phyloP scores from a whole-genome alignment of 2,888 invertebrate species.

The Lasioglossum malachurum region DNA sequence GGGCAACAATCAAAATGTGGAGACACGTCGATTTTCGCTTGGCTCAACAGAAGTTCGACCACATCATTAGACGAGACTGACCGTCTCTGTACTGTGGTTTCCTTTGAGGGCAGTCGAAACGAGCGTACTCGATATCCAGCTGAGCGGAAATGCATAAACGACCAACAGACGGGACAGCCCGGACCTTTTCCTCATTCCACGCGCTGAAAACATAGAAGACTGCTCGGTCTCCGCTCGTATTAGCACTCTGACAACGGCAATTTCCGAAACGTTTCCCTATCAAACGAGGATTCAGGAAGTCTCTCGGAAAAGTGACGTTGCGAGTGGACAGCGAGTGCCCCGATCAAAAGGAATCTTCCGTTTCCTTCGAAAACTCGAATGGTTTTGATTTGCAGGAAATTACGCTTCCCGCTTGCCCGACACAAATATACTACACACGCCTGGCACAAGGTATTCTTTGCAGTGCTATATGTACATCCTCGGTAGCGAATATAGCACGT shows the following conservation, averaged over 20 bases:
- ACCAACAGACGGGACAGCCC: constrained; percentile 59
- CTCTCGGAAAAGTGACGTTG: constrained; percentile 49
- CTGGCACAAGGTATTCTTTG: too few species aligned
- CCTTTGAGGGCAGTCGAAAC: constrained; percentile 78
- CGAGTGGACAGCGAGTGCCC: constrained; percentile 26
- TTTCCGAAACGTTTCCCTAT: constrained; percentile 18
- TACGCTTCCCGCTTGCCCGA: constrained; percentile 21
- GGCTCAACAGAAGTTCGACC: constrained; percentile 74
- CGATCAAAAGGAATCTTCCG: constrained; percentile 56
- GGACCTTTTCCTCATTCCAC: constrained; percentile 46
- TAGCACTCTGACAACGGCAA: constrained; percentile 19
- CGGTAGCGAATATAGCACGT: too few species aligned
- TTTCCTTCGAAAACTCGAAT: background rate
- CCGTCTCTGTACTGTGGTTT: constrained; percentile 80
- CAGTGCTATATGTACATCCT: too few species aligned
- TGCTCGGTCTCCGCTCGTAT: constrained; percentile 14
- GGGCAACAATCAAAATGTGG: constrained; percentile 65
- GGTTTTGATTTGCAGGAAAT: constrained; percentile 45
- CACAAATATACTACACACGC: background rate
- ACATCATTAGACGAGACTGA: constrained; percentile 82
- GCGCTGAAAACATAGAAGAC: constrained; percentile 32
- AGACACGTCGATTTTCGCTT: constrained; percentile 74
- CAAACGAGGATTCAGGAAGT: constrained; percentile 41
- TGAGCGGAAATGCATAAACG: constrained; percentile 81
- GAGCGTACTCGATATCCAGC: constrained; percentile 73